Base-by-base conservation (phyloP, 30 jellyfish, hydroid and myxozoan species). In the Chrysaora quinquecirrha region DNA sequence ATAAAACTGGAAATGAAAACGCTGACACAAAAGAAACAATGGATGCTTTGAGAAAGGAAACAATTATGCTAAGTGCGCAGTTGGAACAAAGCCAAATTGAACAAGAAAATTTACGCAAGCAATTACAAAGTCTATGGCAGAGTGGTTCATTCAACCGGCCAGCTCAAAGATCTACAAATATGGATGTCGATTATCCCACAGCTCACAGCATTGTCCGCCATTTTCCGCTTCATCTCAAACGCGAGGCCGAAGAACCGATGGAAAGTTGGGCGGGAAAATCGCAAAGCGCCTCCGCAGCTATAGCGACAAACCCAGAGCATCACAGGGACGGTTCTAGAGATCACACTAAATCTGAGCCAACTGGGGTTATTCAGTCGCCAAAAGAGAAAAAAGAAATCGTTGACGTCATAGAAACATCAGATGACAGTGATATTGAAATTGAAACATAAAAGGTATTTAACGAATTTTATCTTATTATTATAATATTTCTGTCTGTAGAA, bases 71-170 rank as follows among this genome's bases (percentile, higher is more conserved):
- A 69, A 82, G 80, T 48, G 91, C 89, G 14, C 95, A 95, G 81
- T 70, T 95, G 30, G 93, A 95, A 69, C 99, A 95, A 75, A 84
- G 94, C 62, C 85, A 68, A 48, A 80, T 79, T 66, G 97, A 93
- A 69, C 96, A 88, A 27, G 98, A 93, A 54, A 93, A 93, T 66
- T 73, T 93, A 28, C 85, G 89, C 23, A 93, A 93, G 32, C 98
- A 93, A 70, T 80, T 93, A 48, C 90, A 87, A 35, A 82, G 64
- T 67, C 80, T 82, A 27, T 62, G 73, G 34, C 82, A 58, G 38
- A 58, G 85, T 34, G 52, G 69, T 46, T 48, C 84, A 1, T 82
- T 66, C 62, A 61, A 49, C 67, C 68, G 73, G 27, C 33, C 80
- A 4, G 92, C 70, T 6, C 92, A 71, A 24, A 31, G 92, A 35